These are phyloP conservation scores for Pseudomyrmex dendroicus DNA, from an alignment of 1,140 invertebrate genomes.

Conservation along the genomic window DNA sequence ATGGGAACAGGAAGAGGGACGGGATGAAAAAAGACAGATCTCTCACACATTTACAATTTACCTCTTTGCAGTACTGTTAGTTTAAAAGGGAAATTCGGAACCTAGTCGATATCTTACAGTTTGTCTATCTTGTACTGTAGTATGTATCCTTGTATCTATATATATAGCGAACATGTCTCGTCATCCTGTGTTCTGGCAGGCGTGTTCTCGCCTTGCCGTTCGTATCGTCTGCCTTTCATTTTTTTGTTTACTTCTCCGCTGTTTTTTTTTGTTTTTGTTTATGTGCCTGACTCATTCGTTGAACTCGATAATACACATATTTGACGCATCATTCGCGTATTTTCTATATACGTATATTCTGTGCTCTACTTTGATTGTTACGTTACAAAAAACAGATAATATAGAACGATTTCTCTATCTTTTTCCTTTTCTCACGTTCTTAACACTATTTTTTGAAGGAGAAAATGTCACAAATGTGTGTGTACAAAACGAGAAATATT, in stretches of 20 bases:
- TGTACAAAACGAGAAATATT: conserved; percentile 1
- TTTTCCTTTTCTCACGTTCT: conserved; percentile 22
- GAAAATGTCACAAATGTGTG: background rate
- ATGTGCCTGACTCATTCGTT: background rate
- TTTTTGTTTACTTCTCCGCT: background rate
- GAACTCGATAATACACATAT: background rate
- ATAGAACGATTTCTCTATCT: background rate
- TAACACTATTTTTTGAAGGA: background rate
- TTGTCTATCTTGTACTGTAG: conserved; percentile 81
- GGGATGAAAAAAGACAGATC: conserved; percentile 61
- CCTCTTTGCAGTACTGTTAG: conserved; percentile 77
- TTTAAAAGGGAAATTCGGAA: conserved; percentile 79
- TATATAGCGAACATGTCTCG: conserved; percentile 72
- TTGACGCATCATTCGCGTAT: background rate
- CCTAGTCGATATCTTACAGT: conserved; percentile 81
- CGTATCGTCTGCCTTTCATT: conserved; percentile 4
- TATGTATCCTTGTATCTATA: conserved; percentile 79
- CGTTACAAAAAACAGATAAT: background rate
- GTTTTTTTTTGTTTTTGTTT: background rate
- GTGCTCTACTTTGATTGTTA: conserved; percentile 24
- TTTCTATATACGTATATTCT: background rate
- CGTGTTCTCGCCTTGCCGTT: conserved; percentile 16
- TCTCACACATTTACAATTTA: conserved; percentile 80
- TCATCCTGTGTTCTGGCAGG: conserved; percentile 28
- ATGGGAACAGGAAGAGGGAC: background rate